These are phyloP conservation scores for Rhagoletis zephyria DNA, from an alignment of 1,140 invertebrate species.

Conservation along the genomic window DNA sequence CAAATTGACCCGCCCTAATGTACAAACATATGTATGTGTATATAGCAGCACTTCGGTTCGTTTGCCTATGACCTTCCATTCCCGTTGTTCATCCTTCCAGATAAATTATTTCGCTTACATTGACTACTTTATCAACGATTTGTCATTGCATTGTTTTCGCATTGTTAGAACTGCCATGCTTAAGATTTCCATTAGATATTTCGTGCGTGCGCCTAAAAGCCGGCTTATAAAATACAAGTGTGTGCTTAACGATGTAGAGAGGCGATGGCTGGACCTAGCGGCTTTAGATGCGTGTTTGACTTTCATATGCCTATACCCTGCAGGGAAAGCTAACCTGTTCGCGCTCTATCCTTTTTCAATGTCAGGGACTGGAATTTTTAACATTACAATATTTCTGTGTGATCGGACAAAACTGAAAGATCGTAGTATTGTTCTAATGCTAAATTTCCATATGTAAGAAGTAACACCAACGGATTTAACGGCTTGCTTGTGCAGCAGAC, in stretches of 20 bases:
- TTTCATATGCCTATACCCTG: background rate
- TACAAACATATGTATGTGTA: background rate
- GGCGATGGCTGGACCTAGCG: background rate
- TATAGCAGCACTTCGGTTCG: background rate
- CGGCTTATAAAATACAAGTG: background rate
- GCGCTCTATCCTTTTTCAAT: too few species aligned
- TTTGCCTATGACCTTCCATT: background rate
- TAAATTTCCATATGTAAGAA: too few species aligned
- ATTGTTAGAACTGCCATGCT: background rate
- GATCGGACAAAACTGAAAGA: too few species aligned
- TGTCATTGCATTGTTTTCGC: background rate
- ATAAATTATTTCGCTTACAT: slow-evolving; percentile 21
- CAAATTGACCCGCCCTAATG: too few species aligned
- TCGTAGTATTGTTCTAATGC: too few species aligned
- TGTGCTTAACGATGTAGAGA: background rate
- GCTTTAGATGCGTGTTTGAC: background rate
- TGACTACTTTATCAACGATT: background rate
- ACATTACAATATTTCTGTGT: too few species aligned
- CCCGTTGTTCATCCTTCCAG: background rate
- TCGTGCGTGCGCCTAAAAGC: background rate
- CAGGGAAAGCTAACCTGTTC: too few species aligned
- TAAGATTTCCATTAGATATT: background rate
- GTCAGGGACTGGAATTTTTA: too few species aligned
- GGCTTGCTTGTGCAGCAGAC: too few species aligned
- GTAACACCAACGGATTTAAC: too few species aligned